phyloP scores from a whole-genome alignment of 1,140 invertebrate genomes.

The Cotesia typhae region DNA sequence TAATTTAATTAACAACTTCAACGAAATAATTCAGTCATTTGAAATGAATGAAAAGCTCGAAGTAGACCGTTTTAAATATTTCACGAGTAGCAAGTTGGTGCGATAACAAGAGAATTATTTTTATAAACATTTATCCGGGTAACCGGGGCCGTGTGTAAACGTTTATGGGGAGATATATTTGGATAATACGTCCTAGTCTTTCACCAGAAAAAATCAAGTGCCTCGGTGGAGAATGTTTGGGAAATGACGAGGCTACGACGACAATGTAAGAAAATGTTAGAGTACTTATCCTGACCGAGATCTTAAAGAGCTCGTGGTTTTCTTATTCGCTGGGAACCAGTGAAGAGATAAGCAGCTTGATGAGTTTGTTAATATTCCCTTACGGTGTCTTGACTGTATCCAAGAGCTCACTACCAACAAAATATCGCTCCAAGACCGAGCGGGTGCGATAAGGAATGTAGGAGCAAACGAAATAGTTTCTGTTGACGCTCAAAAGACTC shows the following conservation, averaged over 20 bases:
- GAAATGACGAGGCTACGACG: background rate
- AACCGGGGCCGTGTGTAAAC: no score
- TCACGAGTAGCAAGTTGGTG: no score
- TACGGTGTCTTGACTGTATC: constrained; percentile 24
- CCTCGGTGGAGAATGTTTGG: background rate
- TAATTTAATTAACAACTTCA: no score
- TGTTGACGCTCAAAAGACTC: constrained; percentile 2
- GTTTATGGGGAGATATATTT: no score
- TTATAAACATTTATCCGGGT: no score
- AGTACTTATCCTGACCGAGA: constrained; percentile 39
- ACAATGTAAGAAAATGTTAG: constrained; percentile 25
- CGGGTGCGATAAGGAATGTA: background rate
- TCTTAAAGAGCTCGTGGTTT: constrained; percentile 39
- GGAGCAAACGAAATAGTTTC: constrained; percentile 6
- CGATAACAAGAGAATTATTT: no score
- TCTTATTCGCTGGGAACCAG: constrained; percentile 33
- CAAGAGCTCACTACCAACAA: constrained; percentile 3
- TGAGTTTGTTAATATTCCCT: constrained; percentile 45
- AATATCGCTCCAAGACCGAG: constrained; percentile 22
- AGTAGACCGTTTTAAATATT: no score
- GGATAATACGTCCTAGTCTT: background rate
- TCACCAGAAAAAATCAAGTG: constrained; percentile 9
- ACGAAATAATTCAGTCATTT: no score
- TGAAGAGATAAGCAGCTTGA: constrained; percentile 40
- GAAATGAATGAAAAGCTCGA: no score